Conservation (phyloP, 2,113 vertebrate species). For the Chauna torquata region DNA sequence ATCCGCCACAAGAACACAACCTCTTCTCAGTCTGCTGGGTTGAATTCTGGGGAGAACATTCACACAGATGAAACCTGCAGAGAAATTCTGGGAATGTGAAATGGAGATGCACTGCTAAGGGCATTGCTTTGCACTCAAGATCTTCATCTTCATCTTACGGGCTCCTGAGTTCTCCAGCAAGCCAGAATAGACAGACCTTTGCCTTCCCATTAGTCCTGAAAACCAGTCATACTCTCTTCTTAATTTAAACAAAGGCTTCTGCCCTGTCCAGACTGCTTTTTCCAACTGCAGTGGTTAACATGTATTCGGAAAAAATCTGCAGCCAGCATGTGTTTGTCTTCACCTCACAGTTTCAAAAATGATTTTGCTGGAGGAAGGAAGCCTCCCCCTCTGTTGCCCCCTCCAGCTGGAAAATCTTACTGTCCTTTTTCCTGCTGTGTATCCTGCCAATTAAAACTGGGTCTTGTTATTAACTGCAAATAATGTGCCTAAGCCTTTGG, state of each 20-base stretch:
- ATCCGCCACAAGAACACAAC: neutral
- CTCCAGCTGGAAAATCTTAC: constrained; percentile 37
- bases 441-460: constrained; percentile 26
- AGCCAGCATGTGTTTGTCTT: neutral
- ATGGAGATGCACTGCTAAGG: neutral
- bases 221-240: neutral
- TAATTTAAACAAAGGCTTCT: neutral
- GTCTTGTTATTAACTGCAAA: neutral
- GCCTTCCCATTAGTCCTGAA: neutral
- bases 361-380: constrained; percentile 41
- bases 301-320: neutral
- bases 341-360: neutral
- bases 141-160: neutral
- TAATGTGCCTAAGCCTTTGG: neutral
- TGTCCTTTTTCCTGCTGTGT: neutral
- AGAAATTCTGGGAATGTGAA: neutral
- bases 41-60: neutral
- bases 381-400: neutral
- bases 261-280: neutral
- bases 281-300: neutral
- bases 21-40: neutral
- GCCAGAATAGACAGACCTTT: neutral
- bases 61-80: neutral
- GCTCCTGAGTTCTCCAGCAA: neutral
- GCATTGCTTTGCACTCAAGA: neutral